These are phyloP conservation scores for Ostrea edulis DNA, from an alignment of 1,140 invertebrate species.

Conservation along the genomic window DNA sequence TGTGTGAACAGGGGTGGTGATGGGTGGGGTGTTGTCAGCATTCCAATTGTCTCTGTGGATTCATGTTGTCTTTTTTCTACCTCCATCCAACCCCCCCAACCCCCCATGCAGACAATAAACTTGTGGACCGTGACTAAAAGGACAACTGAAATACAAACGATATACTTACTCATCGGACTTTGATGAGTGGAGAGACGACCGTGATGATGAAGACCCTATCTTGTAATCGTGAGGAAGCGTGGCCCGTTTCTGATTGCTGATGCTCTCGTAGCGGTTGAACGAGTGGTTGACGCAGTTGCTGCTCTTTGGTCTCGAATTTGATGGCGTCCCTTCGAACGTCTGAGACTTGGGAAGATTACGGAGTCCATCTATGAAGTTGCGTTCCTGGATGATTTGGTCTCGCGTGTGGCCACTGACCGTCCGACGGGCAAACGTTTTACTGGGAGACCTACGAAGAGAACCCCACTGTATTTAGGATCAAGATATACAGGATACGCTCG, in stretches of 20 bases:
- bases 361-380: slow-evolving; percentile 78
- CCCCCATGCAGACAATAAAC: too few relatives aligned
- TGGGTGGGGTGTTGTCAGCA: too few relatives aligned
- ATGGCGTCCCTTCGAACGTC: slow-evolving; percentile 69
- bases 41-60: too few relatives aligned
- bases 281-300: slow-evolving; percentile 54
- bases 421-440: slow-evolving; percentile 83
- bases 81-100: too few relatives aligned
- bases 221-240: slow-evolving; percentile 76
- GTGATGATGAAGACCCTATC: slow-evolving; percentile 54
- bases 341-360: slow-evolving; percentile 75
- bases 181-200: slow-evolving; percentile 67
- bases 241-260: slow-evolving; percentile 69
- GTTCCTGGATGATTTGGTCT: slow-evolving; percentile 80
- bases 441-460: slow-evolving; percentile 82
- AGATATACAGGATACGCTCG: too few relatives aligned
- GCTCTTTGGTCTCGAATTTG: slow-evolving; percentile 40
- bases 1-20: too few relatives aligned
- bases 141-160: neutral
- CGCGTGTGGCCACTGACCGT: slow-evolving; percentile 78
- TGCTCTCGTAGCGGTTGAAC: slow-evolving; percentile 70
- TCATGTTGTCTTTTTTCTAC: too few relatives aligned
- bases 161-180: slow-evolving; percentile 76
- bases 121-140: neutral
- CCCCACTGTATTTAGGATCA: neutral